Base-by-base conservation (phyloP, 2,797 vertebrate species). In the Anguilla obscura region DNA sequence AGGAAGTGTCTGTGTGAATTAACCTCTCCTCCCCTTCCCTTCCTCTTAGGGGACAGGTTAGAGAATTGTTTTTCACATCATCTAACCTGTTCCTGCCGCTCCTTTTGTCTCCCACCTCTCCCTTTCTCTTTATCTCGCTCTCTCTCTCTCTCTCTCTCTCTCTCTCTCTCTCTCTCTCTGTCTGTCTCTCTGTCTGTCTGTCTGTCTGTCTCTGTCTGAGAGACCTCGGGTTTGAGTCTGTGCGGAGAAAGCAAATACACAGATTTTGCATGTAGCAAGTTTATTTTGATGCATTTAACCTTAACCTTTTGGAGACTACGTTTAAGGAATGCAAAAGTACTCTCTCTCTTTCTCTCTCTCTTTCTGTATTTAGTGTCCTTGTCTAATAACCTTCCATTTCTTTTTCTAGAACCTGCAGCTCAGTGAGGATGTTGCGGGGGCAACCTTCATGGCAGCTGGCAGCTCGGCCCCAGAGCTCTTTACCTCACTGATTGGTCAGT, bases 381-480 rank as follows among this genome's bases (percentile, higher is more conserved):
- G 63, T 76, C 18, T 63, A 16, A 27, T 86, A 45, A 86, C 60
- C 24, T 88, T 0, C 18, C 76, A 40, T 36, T 56, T 14, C 33
- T 21, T 63, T 8, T 76, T 76, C 5, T 86, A 97, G 96, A 96
- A 96, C 90, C 94, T 97, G 90, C 95, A 96, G 14, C 94, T 97
- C 87, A 96, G 96, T 89, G 96, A 97, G 89, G 96, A 97, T 91
- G 96, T 97, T 86, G 96, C 96, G 0, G 96, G 96, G 4, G 96
- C 96, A 0, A 97, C 96, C 0, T 97, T 97, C 71, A 97, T 97
- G 96, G 96, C 96, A 21, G 96, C 96, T 63, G 96, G 96, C 88
- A 97, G 96, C 91, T 97, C 96, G 4, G 96, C 96, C 80, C 96
- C 96, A 0, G 96, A 97, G 91, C 95, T 97, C 33, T 97, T 97